Evolutionary conservation across 2,113 vertebrate genomes (phyloP).

Genomic region (Dermatemys mawii): DNA sequence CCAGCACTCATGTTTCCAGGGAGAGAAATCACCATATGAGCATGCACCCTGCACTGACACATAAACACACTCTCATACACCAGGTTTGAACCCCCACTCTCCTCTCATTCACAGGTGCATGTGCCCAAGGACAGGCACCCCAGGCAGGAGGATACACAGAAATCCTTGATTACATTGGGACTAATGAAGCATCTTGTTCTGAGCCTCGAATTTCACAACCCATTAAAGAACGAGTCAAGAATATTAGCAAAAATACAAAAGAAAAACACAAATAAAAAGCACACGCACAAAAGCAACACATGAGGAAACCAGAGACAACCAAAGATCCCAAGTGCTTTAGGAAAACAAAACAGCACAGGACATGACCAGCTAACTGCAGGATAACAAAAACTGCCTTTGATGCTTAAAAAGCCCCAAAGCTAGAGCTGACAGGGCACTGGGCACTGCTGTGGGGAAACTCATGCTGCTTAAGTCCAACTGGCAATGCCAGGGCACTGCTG

Average conservation of each 20-base stretch:
- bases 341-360: not conserved
- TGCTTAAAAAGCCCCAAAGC: not conserved
- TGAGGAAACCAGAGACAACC: not conserved
- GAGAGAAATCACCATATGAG: not conserved
- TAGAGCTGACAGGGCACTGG: not conserved
- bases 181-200: constrained; percentile 63
- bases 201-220: constrained; percentile 59
- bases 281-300: not conserved
- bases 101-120: rapidly evolving
- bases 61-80: not conserved
- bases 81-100: not conserved
- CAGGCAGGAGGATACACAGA: not conserved
- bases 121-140: not conserved
- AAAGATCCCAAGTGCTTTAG: not conserved
- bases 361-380: not conserved
- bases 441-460: not conserved
- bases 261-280: not conserved
- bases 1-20: not conserved
- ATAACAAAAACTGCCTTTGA: not conserved
- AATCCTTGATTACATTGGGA: not conserved
- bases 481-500: not conserved
- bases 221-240: constrained; percentile 47
- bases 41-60: not conserved
- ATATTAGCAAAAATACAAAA: not conserved
- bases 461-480: not conserved